Conservation (phyloP, 2,113 vertebrate species). For the Oncorhynchus mykiss region DNA sequence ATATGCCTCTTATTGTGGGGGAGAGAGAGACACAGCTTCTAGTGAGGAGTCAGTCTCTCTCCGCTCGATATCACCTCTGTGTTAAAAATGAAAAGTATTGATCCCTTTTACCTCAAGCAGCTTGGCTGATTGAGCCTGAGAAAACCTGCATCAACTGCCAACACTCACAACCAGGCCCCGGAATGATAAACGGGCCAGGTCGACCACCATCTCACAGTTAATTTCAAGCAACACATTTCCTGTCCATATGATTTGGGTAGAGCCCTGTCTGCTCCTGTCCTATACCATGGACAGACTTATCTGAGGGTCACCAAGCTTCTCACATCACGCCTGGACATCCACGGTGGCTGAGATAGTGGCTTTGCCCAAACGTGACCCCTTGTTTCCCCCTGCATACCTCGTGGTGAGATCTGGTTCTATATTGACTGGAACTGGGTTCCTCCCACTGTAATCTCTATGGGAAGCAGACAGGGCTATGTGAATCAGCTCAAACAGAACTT, state of each 20-base stretch:
- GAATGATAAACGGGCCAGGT: constrained; percentile 37
- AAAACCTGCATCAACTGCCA: constrained; percentile 57
- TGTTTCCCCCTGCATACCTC: constrained; percentile 31
- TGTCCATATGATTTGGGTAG: constrained; percentile 46
- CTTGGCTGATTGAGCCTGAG: constrained; percentile 65
- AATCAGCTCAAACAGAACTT: constrained; percentile 37
- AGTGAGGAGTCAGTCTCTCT: constrained; percentile 48
- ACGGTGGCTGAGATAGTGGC: constrained; percentile 16
- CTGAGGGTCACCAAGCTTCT: constrained; percentile 3
- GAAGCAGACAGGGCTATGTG: constrained; percentile 45
- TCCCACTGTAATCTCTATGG: constrained; percentile 53
- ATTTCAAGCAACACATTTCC: constrained; percentile 45
- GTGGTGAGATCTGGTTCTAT: not conserved
- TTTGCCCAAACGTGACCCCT: constrained; percentile 12
- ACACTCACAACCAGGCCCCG: constrained; percentile 15
- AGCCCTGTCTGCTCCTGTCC: constrained; percentile 28
- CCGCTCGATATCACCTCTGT: constrained; percentile 63
- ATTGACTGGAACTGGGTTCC: not conserved
- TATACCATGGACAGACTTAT: constrained; percentile 51
- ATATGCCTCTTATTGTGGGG: constrained; percentile 55
- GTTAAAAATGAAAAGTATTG: constrained; percentile 78
- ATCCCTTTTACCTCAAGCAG: constrained; percentile 61
- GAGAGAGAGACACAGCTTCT: constrained; percentile 39
- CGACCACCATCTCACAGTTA: constrained; percentile 28
- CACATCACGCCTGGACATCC: constrained; percentile 43